Conservation (phyloP, 2,797 vertebrate genomes). For the Vultur gryphus region DNA sequence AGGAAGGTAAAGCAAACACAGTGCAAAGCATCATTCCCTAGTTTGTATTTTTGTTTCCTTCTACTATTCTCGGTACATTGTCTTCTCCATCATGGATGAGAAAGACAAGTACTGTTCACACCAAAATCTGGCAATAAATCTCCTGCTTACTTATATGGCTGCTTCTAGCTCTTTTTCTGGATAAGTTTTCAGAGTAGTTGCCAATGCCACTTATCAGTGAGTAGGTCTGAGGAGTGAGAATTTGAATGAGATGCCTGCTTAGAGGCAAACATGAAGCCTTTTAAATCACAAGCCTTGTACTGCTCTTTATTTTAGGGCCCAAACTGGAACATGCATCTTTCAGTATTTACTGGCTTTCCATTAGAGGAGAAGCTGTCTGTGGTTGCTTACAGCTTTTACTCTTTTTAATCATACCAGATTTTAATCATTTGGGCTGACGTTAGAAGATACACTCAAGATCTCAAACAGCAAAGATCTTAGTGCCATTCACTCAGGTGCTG, state of each 20-base stretch:
- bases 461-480: neutral
- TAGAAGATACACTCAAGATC: neutral
- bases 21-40: neutral
- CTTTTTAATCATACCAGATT: neutral
- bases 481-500: accelerated
- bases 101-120: neutral
- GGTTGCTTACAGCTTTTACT: neutral
- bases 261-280: neutral
- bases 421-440: neutral
- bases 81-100: neutral
- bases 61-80: neutral
- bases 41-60: neutral
- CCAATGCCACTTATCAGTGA: neutral
- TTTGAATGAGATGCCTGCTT: neutral
- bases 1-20: neutral
- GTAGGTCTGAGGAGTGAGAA: neutral
- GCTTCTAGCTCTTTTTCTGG: neutral
- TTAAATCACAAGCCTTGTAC: neutral
- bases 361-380: neutral
- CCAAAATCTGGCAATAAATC: conserved; percentile 4
- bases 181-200: neutral
- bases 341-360: neutral
- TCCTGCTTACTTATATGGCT: neutral
- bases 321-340: neutral
- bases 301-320: neutral